phyloP scores from a whole-genome alignment of 35 echinoderm and acorn worm genomes.

The Amphiura filiformis region DNA sequence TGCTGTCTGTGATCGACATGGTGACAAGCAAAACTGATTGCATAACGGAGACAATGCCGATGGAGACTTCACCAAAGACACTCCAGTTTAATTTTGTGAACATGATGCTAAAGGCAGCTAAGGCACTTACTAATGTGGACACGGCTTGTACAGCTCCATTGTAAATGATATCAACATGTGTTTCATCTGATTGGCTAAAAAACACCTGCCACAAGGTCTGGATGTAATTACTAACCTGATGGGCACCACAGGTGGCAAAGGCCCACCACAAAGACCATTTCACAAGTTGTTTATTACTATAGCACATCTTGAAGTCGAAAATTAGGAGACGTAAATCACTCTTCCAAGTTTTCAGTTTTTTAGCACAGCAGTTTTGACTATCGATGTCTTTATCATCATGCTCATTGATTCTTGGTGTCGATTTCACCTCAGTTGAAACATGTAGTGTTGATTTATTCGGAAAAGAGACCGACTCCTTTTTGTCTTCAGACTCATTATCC shows the following conservation, averaged over 20 bases:
- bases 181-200: slow-evolving; percentile 31
- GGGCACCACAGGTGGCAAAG: slow-evolving; percentile 89
- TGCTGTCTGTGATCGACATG: slow-evolving; percentile 75
- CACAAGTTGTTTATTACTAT: slow-evolving; percentile 53
- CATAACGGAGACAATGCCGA: slow-evolving; percentile 76
- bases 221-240: slow-evolving; percentile 89
- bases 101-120: slow-evolving; percentile 80
- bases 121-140: slow-evolving; percentile 66
- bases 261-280: slow-evolving; percentile 99
- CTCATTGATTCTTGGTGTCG: no score
- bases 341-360: background rate
- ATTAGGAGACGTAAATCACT: slow-evolving; percentile 31
- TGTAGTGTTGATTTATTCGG: no score
- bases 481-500: background rate
- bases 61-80: slow-evolving; percentile 72
- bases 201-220: slow-evolving; percentile 92
- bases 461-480: no score
- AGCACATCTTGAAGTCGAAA: slow-evolving; percentile 76
- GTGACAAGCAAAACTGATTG: slow-evolving; percentile 58
- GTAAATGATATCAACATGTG: slow-evolving; percentile 44
- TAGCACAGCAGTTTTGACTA: background rate
- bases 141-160: slow-evolving; percentile 95
- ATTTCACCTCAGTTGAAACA: no score
- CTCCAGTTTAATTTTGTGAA: slow-evolving; percentile 81
- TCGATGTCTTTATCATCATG: no score